A percentile compares a stretch with the other conserved stretches of the same genome.
Conservation (phyloP, 2,113 vertebrate genomes). For the Leuciscus idus region DNA sequence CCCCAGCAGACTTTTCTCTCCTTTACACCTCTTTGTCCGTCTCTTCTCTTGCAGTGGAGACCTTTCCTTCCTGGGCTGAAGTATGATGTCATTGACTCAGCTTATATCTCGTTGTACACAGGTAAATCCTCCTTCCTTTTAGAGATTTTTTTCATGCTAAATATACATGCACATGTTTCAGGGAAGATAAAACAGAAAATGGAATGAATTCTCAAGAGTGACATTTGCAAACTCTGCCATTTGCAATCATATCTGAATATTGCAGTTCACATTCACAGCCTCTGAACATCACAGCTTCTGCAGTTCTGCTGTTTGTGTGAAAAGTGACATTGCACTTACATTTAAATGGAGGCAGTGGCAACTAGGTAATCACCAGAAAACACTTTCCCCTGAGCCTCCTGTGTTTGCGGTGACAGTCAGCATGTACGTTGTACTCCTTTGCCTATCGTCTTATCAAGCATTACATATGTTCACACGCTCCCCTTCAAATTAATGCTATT, state of each 20-base stretch:
- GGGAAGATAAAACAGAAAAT: background rate
- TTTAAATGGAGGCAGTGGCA: background rate
- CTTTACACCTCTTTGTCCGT: too few species aligned
- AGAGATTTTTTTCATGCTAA: background rate
- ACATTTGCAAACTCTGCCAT: background rate
- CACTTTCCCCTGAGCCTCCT: background rate
- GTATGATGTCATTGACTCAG: slow-evolving; percentile 91
- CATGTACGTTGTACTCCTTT: background rate
- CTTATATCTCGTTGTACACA: slow-evolving; percentile 92
- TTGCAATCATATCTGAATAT: slow-evolving; percentile 6
- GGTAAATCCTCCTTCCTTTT: slow-evolving; percentile 73
- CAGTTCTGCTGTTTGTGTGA: slow-evolving; percentile 3
- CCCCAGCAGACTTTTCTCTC: too few species aligned
- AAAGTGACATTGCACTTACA: background rate
- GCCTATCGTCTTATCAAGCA: slow-evolving; percentile 39
- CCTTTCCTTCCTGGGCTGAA: slow-evolving; percentile 92
- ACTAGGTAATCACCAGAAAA: slow-evolving; percentile 30
- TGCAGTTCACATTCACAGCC: slow-evolving; percentile 26
- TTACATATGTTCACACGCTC: slow-evolving; percentile 43
- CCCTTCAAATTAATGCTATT: slow-evolving; percentile 26
- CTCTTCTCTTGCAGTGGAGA: slow-evolving; percentile 85
- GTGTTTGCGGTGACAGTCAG: slow-evolving; percentile 31
- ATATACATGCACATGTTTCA: background rate
- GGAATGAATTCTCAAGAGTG: background rate
- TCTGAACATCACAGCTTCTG: slow-evolving; percentile 1